Percentiles rank a stretch among this genome's conserved stretches.
These are phyloP conservation scores for Phytoseiulus persimilis DNA, from an alignment of 2,888 invertebrate genomes.

Conservation along the genomic window DNA sequence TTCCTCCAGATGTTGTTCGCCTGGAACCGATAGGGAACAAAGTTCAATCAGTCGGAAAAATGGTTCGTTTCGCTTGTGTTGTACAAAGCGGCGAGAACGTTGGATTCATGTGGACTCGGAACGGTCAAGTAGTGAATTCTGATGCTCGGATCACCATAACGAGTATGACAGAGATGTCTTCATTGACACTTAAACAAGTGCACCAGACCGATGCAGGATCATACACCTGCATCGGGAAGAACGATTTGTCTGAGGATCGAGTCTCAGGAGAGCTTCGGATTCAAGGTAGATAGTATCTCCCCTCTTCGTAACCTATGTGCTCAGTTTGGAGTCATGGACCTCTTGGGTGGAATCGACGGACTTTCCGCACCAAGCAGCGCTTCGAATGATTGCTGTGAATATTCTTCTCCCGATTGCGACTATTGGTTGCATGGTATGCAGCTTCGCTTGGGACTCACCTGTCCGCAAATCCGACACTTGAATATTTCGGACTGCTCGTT, in stretches of 20 bases:
- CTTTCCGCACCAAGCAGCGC: too few species aligned
- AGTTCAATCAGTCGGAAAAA: background rate
- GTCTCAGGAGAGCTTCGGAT: background rate
- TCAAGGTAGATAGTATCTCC: background rate
- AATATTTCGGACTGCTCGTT: too few species aligned
- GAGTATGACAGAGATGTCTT: background rate
- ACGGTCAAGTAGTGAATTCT: background rate
- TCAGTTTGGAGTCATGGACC: too few species aligned
- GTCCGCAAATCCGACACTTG: too few species aligned
- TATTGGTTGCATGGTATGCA: too few species aligned
- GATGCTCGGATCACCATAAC: background rate
- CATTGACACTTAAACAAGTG: background rate
- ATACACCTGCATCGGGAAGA: constrained; percentile 16
- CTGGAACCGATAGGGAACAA: background rate
- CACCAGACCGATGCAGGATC: background rate
- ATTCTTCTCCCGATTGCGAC: too few species aligned
- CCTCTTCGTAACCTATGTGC: too few species aligned
- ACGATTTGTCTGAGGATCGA: background rate
- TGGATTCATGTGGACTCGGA: constrained; percentile 6
- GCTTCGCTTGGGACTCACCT: too few species aligned
- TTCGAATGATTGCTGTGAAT: too few species aligned
- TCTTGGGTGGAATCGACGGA: too few species aligned
- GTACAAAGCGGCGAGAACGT: constrained; percentile 16
- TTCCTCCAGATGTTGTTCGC: background rate
- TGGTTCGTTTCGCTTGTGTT: constrained; percentile 10